Conservation (phyloP, 1,140 invertebrate species). For the Idris sp. region DNA sequence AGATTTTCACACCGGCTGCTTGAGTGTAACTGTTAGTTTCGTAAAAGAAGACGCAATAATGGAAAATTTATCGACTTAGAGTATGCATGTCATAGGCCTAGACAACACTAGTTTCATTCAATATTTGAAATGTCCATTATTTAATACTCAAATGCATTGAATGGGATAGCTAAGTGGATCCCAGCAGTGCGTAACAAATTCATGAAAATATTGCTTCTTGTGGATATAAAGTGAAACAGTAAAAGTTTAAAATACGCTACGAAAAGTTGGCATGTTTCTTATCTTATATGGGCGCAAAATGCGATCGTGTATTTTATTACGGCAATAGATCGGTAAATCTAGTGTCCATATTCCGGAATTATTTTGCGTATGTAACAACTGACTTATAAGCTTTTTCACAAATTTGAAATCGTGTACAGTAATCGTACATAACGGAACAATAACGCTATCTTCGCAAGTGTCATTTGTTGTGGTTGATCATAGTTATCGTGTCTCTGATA, state of each 20-base stretch:
- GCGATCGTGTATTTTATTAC: slow-evolving; percentile 57
- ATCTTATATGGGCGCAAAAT: slow-evolving; percentile 43
- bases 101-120: slow-evolving; percentile 44
- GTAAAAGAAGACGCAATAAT: no score
- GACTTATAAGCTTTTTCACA: slow-evolving; percentile 40
- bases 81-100: slow-evolving; percentile 22
- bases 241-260: slow-evolving; percentile 48
- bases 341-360: slow-evolving; percentile 55
- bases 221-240: slow-evolving; percentile 44
- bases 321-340: slow-evolving; percentile 54
- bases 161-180: slow-evolving; percentile 51
- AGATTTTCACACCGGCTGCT: no score
- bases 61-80: no score
- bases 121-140: slow-evolving; percentile 44
- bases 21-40: no score
- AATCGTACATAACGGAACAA: slow-evolving; percentile 62
- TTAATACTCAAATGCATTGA: slow-evolving; percentile 51
- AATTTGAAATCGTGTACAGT: slow-evolving; percentile 53
- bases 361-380: slow-evolving; percentile 31
- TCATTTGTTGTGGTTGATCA: slow-evolving; percentile 63
- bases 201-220: slow-evolving; percentile 48
- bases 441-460: slow-evolving; percentile 58
- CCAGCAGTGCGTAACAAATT: slow-evolving; percentile 54
- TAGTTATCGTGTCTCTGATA: slow-evolving; percentile 61
- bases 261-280: slow-evolving; percentile 49